These are phyloP conservation scores for Calliphora vicina DNA, from an alignment of 1,140 invertebrate genomes.

Conservation along the genomic window DNA sequence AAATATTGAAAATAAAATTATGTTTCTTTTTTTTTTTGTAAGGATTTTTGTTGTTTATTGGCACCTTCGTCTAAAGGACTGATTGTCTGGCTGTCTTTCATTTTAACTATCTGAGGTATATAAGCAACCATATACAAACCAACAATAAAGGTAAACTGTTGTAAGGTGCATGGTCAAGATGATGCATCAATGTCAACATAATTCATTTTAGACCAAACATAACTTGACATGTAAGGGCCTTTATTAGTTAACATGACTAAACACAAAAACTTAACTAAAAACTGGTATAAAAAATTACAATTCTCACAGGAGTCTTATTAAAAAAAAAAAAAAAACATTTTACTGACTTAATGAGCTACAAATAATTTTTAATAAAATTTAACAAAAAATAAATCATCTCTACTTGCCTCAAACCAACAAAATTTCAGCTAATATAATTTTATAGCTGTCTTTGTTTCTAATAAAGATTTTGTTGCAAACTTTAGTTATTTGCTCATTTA, in stretches of 20 bases:
- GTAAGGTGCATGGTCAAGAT: conserved; percentile 27
- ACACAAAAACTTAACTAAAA: neutral
- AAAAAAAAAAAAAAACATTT: neutral
- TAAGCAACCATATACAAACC: too few species aligned
- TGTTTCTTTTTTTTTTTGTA: neutral
- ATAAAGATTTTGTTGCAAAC: neutral
- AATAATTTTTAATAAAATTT: neutral
- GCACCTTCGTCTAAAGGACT: conserved; percentile 21
- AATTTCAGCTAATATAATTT: too few species aligned
- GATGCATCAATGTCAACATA: conserved; percentile 34
- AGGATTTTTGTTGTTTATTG: conserved; percentile 30
- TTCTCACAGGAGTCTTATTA: conserved; percentile 28
- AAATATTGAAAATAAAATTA: neutral
- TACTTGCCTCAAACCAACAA: too few species aligned
- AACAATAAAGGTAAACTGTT: neutral
- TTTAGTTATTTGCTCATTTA: too few species aligned
- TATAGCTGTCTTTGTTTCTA: neutral
- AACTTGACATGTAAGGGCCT: neutral
- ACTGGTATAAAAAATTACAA: neutral
- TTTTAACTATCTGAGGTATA: too few species aligned
- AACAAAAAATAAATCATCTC: too few species aligned
- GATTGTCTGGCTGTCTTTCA: conserved; percentile 10
- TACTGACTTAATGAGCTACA: neutral
- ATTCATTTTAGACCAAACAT: conserved; percentile 33
- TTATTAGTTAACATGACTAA: conserved; percentile 29